Percentiles rank a stretch among this genome's conserved stretches.
Conservation (phyloP, 2,888 invertebrate genomes). For the Lasioglossum vierecki region DNA sequence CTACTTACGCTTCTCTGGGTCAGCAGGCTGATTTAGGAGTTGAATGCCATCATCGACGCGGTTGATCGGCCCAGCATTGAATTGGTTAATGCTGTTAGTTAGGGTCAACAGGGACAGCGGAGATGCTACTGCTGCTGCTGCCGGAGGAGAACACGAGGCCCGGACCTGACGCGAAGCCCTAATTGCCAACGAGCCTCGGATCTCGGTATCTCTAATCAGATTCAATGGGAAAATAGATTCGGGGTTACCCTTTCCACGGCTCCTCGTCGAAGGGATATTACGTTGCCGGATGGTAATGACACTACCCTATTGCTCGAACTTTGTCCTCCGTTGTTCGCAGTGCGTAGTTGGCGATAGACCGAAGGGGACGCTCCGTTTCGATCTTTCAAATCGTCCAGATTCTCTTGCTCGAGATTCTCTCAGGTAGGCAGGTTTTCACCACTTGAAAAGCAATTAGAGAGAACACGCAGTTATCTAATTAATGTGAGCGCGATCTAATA, state of each 20-base stretch:
- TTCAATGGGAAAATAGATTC: conserved; percentile 75
- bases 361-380: conserved; percentile 54
- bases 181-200: conserved; percentile 49
- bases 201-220: conserved; percentile 70
- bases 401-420: background rate
- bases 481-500: background rate
- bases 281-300: conserved; percentile 71
- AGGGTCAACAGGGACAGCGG: conserved; percentile 9
- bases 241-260: conserved; percentile 65
- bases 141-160: background rate
- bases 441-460: background rate
- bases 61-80: conserved; percentile 10
- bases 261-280: conserved; percentile 66
- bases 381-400: conserved; percentile 21
- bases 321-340: conserved; percentile 61
- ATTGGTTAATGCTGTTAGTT: conserved; percentile 42
- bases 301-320: conserved; percentile 63
- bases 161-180: conserved; percentile 21
- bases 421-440: conserved; percentile 40
- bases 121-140: background rate
- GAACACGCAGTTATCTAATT: background rate
- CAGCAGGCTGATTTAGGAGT: background rate
- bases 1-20: background rate
- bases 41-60: conserved; percentile 13
- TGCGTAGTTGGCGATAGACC: conserved; percentile 62